Base-by-base conservation (phyloP, 2,888 invertebrate species). In the Cremastobaeus sp. region DNA sequence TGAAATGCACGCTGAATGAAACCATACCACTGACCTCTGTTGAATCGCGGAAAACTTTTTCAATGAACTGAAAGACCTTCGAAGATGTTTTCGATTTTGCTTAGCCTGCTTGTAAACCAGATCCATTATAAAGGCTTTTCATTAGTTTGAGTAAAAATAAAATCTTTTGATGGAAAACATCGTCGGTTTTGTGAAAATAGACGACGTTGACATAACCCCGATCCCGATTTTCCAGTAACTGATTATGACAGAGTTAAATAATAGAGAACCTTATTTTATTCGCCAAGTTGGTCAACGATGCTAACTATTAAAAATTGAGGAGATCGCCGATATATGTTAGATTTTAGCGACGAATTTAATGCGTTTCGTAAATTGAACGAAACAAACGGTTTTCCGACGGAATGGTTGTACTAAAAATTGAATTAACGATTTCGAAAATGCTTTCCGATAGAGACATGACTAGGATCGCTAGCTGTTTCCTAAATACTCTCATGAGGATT, bases 401-500 rank as follows among this genome's bases (percentile, higher is more conserved):
- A 37, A 11, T 18, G 11, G 28, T 2, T 47, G 59, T 18, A 12
- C 25, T 37, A 25, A 47, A 47, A 55, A 55, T 59, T 59, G 28
- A 47, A 48, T 60, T 28, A 11, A 48, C 50, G 52, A 43, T 43
- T 52, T 50, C 9, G 25, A 41, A 41, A 43, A 52, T 50, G 14
- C 9, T 18, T 8, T 30, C 41, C 39, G 48, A 62, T 34, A 30
- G 52, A 62, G n/a, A 34, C 17, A 34, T 52, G 41, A 62, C 32
- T 62, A 52, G 52, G 50, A 62, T 41, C 39, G 12, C 45, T 45
- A 45, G 35, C 47, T 47, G 47, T 39, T 55, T 57, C 41, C 66
- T 14, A 55, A 55, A 57, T 55, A 21, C 28, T 48, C 48, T 55
- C 66, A 25, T 41, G 55, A 66, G 66, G 66, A 66, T 66, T 66